Evolutionary conservation across 2,888 invertebrate genomes (phyloP), one percentile per base, ranked within the genome.

Genomic region (Agrypnus murinus): DNA sequence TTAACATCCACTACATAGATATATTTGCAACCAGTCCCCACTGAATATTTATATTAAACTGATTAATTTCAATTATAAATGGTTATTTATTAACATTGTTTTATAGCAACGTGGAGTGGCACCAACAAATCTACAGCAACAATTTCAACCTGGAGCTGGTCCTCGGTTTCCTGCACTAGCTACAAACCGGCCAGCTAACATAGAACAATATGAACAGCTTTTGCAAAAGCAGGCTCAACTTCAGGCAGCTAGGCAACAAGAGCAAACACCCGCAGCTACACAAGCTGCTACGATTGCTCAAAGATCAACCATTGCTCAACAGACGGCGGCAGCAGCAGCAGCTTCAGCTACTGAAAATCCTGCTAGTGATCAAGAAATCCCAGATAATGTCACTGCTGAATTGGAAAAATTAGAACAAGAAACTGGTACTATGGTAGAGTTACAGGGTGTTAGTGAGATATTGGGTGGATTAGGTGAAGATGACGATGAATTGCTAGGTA

Each of bases 391-490:
- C 3, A 90, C 91, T 0, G 91, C 90, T 4, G 92, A 92, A 79
- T 82, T 92, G 36, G 92, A 92, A 78, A 92, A 92, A 79, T 82
- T 92, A 15, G 92, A 92, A 79, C 90, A 91, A 77, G 92, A 92
- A 83, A 90, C 89, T 68, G 90, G 88, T 48, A 83, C 84, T 5
- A 85, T 86, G 84, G 88, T 86, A 1, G 90, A 90, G 81, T 87
- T 89, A 58, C 91, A 91, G 82, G 89, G 90, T 40, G 94, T 95
- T 65, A 90, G 92, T 74, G 94, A 94, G 83, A 93, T 95, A 81
- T 87, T 95, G 43, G 94, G 93, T 45, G 95, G 94, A 14, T 87
- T 95, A 48, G 94, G 92, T 3, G 93, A 95, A 64, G 95, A 95
- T 76, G 96, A 96, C 80, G 94, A 95, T 79, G 95, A 95, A 80